Evolutionary conservation across 30 jellyfish, hydroid and myxozoan genomes (phyloP).

Genomic region (Aurelia aurita complex sp. Pacific): DNA sequence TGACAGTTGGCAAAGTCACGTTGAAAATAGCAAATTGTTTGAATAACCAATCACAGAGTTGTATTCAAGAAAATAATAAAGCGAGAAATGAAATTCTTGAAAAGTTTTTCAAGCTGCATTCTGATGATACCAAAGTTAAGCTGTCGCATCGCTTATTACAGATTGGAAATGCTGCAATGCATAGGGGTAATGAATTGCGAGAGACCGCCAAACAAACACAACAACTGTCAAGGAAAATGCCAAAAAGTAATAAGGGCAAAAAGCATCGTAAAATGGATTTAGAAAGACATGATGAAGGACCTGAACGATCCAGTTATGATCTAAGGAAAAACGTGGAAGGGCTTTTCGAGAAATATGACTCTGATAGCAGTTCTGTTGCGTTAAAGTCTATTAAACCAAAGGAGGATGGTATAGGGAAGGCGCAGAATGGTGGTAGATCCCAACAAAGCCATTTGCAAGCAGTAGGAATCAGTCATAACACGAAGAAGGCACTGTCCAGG

Average conservation of each 20-base stretch:
- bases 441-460: too few species aligned
- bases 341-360: not conserved
- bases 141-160: constrained; percentile 36
- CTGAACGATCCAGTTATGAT: not conserved
- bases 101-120: constrained; percentile 44
- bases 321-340: not conserved
- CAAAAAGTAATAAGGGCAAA: not conserved
- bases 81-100: constrained; percentile 10
- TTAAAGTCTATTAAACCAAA: not conserved
- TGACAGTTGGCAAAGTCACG: constrained; percentile 39
- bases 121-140: constrained; percentile 30
- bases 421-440: not conserved
- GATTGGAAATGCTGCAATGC: constrained; percentile 74
- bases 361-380: not conserved
- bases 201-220: not conserved
- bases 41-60: not conserved
- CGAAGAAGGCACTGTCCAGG: not conserved
- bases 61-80: not conserved
- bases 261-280: not conserved
- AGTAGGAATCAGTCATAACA: too few species aligned
- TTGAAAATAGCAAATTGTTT: constrained; percentile 54
- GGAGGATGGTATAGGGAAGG: too few species aligned
- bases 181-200: constrained; percentile 30
- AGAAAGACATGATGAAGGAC: not conserved
- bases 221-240: not conserved